Conservation (phyloP, 2,888 invertebrate species). For the Hipparchia semele region DNA sequence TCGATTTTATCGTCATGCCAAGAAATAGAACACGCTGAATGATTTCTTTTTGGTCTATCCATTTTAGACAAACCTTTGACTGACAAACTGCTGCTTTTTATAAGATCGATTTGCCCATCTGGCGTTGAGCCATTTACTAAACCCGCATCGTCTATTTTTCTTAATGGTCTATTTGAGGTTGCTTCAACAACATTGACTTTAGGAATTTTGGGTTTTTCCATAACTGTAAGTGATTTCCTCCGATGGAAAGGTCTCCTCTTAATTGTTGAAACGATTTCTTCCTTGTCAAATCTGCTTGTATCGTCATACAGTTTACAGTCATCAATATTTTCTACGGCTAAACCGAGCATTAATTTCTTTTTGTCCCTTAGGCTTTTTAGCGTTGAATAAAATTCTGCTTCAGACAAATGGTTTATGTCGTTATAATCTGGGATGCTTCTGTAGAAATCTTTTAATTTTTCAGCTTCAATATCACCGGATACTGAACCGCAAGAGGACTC, state of each 20-base stretch:
- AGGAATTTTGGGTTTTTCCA: conserved; percentile 26
- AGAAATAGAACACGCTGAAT: conserved; percentile 76
- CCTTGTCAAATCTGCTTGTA: conserved; percentile 34
- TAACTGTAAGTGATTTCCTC: conserved; percentile 22
- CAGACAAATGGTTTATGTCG: conserved; percentile 89
- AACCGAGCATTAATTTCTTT: conserved; percentile 79
- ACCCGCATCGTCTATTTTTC: conserved; percentile 40
- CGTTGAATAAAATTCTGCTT: conserved; percentile 89
- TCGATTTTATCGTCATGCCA: conserved; percentile 73
- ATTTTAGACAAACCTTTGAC: conserved; percentile 50
- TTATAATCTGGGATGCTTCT: conserved; percentile 91
- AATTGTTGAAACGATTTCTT: conserved; percentile 34
- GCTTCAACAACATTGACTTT: conserved; percentile 43
- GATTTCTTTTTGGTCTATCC: conserved; percentile 66
- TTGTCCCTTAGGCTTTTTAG: conserved; percentile 86
- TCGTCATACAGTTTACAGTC: conserved; percentile 46
- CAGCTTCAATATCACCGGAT: conserved; percentile 70
- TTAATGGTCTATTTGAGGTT: conserved; percentile 50
- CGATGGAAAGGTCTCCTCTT: conserved; percentile 31
- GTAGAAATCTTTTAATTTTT: conserved; percentile 87
- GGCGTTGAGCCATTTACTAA: conserved; percentile 4
- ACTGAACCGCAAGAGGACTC: conserved; percentile 65
- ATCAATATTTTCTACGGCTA: conserved; percentile 64
- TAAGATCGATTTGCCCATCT: conserved; percentile 46
- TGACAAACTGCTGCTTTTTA: conserved; percentile 48